Percentiles rank a stretch among this genome's conserved stretches.
Evolutionary conservation across 2,888 invertebrate species (phyloP).

Genomic region (Rutpela maculata): DNA sequence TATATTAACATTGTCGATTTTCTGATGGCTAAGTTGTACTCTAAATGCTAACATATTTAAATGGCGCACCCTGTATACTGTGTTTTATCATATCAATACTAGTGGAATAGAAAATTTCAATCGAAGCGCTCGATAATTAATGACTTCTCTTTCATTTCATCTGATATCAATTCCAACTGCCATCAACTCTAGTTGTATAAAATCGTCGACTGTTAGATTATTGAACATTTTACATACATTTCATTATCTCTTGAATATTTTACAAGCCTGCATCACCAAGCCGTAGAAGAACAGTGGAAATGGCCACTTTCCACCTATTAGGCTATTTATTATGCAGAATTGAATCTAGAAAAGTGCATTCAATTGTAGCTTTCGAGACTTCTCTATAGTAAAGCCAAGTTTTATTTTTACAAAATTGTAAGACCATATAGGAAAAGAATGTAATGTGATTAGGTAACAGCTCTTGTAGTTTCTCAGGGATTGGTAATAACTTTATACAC

Average conservation of each 20-base stretch:
- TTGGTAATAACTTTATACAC: too few species aligned
- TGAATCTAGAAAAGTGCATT: background rate
- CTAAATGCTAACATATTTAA: too few species aligned
- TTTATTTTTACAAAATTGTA: background rate
- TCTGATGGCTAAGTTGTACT: too few species aligned
- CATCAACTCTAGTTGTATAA: background rate
- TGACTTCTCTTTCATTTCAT: too few species aligned
- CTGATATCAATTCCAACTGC: too few species aligned
- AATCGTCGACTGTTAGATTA: background rate
- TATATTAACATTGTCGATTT: too few species aligned
- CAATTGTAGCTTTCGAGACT: background rate
- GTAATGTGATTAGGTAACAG: too few species aligned
- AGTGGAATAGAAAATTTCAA: too few species aligned
- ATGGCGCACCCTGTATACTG: too few species aligned
- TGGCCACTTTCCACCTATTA: background rate
- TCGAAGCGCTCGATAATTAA: too few species aligned
- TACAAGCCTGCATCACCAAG: background rate
- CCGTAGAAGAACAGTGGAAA: background rate
- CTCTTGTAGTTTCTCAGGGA: too few species aligned
- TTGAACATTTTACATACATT: background rate
- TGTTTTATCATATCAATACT: too few species aligned
- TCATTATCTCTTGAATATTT: background rate
- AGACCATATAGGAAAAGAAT: background rate
- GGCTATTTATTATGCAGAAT: background rate
- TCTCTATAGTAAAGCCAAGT: background rate